phyloP scores from a whole-genome alignment of 2,113 vertebrate species.

The Upupa epops region DNA sequence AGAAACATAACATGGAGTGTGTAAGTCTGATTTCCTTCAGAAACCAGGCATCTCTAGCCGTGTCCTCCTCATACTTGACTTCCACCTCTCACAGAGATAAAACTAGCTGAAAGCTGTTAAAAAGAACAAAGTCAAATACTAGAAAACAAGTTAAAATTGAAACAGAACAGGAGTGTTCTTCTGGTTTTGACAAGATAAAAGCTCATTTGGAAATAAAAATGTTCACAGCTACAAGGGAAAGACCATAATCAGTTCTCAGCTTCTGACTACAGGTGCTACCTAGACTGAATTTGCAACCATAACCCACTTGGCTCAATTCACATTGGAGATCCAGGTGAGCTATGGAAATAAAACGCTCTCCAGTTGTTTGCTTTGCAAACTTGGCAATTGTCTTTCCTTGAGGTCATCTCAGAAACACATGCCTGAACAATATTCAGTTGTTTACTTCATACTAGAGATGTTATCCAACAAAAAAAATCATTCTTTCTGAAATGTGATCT shows the following conservation, averaged over 20 bases:
- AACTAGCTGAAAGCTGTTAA: slow-evolving; percentile 26
- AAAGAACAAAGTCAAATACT: slow-evolving; percentile 35
- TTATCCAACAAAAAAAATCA: neutral
- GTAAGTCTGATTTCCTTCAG: neutral
- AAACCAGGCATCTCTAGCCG: neutral
- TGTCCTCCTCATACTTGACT: slow-evolving; percentile 3
- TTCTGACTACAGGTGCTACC: neutral
- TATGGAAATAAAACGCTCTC: neutral
- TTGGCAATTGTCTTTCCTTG: neutral
- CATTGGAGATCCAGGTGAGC: neutral
- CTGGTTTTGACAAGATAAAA: slow-evolving; percentile 42
- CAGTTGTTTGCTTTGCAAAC: neutral
- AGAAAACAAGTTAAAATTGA: slow-evolving; percentile 16
- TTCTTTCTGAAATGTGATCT: neutral
- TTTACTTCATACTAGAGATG: neutral
- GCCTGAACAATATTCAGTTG: neutral
- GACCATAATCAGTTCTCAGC: neutral
- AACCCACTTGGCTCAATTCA: neutral
- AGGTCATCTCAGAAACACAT: neutral
- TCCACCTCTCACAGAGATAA: slow-evolving; percentile 12
- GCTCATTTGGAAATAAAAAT: slow-evolving; percentile 42
- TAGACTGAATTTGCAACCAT: neutral
- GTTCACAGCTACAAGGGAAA: slow-evolving; percentile 14
- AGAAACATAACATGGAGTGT: neutral
- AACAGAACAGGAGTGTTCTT: neutral